Evolutionary conservation across 2,797 vertebrate genomes (phyloP).

Genomic region (Graptemys geographica): DNA sequence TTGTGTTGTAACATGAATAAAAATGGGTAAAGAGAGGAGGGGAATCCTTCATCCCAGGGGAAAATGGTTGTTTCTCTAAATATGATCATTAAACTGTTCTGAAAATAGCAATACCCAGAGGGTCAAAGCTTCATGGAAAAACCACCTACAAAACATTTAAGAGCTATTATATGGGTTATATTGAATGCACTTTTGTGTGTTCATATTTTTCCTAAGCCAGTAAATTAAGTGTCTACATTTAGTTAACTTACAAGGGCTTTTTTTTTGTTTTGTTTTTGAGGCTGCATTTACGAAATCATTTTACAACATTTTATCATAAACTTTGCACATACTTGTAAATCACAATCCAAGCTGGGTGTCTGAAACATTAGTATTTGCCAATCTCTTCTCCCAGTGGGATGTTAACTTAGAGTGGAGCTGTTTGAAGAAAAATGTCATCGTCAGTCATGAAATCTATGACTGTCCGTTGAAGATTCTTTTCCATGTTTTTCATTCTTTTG

Average conservation of each 20-base stretch:
- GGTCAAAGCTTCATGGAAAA: slow-evolving; percentile 2
- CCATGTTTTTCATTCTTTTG: slow-evolving; percentile 59
- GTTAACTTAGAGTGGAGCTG: slow-evolving; percentile 52
- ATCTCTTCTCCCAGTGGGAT: slow-evolving; percentile 66
- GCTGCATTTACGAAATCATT: slow-evolving; percentile 48
- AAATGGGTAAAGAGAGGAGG: neutral
- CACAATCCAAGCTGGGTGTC: slow-evolving; percentile 59
- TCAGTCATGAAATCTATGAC: slow-evolving; percentile 50
- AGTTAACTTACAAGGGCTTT: slow-evolving; percentile 64
- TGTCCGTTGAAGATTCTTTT: slow-evolving; percentile 59
- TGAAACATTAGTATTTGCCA: slow-evolving; percentile 38
- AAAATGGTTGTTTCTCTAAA: neutral
- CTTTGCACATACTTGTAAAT: slow-evolving; percentile 59
- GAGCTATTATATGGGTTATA: neutral
- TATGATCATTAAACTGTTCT: neutral
- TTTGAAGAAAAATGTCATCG: slow-evolving; percentile 43
- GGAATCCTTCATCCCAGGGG: neutral
- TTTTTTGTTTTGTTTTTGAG: slow-evolving; percentile 13
- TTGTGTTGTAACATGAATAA: accelerated
- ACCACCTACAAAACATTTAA: neutral
- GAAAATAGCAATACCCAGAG: neutral
- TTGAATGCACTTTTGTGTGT: neutral
- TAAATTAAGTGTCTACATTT: slow-evolving; percentile 10
- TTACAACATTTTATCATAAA: slow-evolving; percentile 46
- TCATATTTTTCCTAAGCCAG: neutral